Base-by-base conservation (phyloP, 2,888 invertebrate genomes). In the Nomada ruficornis region DNA sequence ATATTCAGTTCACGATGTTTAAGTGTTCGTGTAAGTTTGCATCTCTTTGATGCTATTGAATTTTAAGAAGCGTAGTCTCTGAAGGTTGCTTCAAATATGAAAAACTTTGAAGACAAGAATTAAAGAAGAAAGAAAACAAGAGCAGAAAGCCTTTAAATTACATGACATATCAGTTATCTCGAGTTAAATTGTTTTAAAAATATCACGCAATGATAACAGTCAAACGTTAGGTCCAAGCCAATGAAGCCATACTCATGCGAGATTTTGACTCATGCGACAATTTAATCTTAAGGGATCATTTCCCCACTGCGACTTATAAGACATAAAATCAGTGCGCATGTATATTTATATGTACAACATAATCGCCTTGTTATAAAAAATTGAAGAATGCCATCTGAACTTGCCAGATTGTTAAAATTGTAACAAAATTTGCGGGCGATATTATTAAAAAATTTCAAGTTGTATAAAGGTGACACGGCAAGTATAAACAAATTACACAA, bases 191-290 rank as follows among this genome's bases (percentile, higher is more conserved):
- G 13, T 36, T 72, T 15, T 1, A 3, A 42, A 20, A 50, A 62
- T 72, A 36, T 55, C 72, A 74, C 84, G 74, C 75, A 65, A 80
- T 23, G 55, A 26, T 59, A 80, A 67, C 62, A 70, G 63, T 52
- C 63, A 75, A 83, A 86, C 85, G 63, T 78, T 88, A 83, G 89
- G 79, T 80, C 77, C 80, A 87, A 88, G 89, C 85, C 86, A 82
- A 68, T 44, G 82, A 75, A 57, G 44, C 59, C 57, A 29, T 70
- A 50, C 54, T 77, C 77, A 71, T 70, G 73, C 79, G 54, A 65
- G 67, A 72, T 62, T 59, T 77, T 64, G 57, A n/a, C n/a, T n/a
- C n/a, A n/a, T n/a, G n/a, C n/a, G n/a, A 65, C 55, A 73, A 80
- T 60, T 64, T 76, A 62, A 57, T 26, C n/a, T n/a, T n/a, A n/a